Evolutionary conservation across 2,113 vertebrate species (phyloP), one percentile per base, ranked within the genome.

Genomic region (Forbesichthys papilliferus): DNA sequence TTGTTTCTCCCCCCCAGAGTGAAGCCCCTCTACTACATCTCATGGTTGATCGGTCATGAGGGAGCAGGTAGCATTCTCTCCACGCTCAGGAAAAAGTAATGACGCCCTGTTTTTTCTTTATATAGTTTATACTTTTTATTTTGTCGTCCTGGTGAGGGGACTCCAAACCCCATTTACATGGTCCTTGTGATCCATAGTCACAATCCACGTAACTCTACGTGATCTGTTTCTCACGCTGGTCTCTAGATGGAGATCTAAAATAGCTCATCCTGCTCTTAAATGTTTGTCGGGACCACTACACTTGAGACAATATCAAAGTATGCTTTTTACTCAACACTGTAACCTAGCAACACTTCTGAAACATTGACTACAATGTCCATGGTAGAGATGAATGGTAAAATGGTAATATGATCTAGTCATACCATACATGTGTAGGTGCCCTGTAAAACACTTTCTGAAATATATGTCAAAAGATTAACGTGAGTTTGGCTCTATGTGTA

Each of bases 1-100:
- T 16, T 16, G 16, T 16, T 16, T 16, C 54, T 48, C 66, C 48
- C 76, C 59, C 57, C 78, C 64, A 99, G 97, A 86, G 95, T 98
- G 85, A 99, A 99, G 78, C 97, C 97, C 73, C 95, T 98, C 85
- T 95, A 98, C 90, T 98, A 98, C 82, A 96, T 99, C 82, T 97
- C 96, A 14, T 98, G 96, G 96, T 87, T 98, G 88, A 95, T 98
- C 86, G 96, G 96, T 87, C 96, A 98, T 62, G 96, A 99, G 93
- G 97, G 97, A 79, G 94, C 94, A 91, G 97, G 97, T 87, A 98
- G 97, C 78, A 94, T 99, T 88, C 95, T 98, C 80, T 98, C 96
- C 34, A 88, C 94, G 73, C 94, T 99, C 80, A 94, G 96, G 74
- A 96, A 95, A 88, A 98, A 94, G 97, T 96, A 93, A 89, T 95